Evolutionary conservation across 2,888 invertebrate species (phyloP), one percentile per base, ranked within the genome.

Genomic region (Suillia variegata): DNA sequence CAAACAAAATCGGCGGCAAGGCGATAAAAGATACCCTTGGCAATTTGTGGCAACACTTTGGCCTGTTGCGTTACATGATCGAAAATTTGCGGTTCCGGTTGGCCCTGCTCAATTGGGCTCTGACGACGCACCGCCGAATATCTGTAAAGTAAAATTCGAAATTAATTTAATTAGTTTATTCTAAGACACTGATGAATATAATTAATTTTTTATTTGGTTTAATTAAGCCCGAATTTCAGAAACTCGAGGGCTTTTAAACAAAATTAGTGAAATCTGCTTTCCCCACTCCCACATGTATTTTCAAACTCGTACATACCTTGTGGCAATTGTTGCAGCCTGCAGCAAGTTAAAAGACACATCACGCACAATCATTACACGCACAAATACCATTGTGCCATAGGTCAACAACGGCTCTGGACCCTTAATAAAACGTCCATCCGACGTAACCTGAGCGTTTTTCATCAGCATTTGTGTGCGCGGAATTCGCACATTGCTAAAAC

Each of bases 31-130:
- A 94, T 89, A 45, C 88, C 88, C 0, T 91, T 85, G 0, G 96
- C 92, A 31, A 97, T 85, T 69, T 89, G 85, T 0, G 96, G 92
- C 70, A 97, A 89, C 33, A 98, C 80, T 81, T 96, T 96, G 79
- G 92, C 89, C 79, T 96, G 97, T 78, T 98, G 98, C 0, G 96
- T 95, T 65, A 93, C 87, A 78, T 93, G 98, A 80, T 98, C 94
- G 50, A 98, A 78, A 66, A 98, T 92, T 80, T 95, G 93, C 0
- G 92, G 90, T 79, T 97, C 96, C 0, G 88, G 88, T 64, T 87
- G 87, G 45, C 89, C 83, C 0, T 89, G 86, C 68, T 89, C 88
- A 31, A 93, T 88, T 77, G 92, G 92, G 54, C 95, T 94, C 83
- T 98, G 97, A 53, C 90, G 85, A 58, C 98, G 84, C 1, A 97